phyloP scores from a whole-genome alignment of 2,888 invertebrate genomes.

The Slavum lentiscoides region DNA sequence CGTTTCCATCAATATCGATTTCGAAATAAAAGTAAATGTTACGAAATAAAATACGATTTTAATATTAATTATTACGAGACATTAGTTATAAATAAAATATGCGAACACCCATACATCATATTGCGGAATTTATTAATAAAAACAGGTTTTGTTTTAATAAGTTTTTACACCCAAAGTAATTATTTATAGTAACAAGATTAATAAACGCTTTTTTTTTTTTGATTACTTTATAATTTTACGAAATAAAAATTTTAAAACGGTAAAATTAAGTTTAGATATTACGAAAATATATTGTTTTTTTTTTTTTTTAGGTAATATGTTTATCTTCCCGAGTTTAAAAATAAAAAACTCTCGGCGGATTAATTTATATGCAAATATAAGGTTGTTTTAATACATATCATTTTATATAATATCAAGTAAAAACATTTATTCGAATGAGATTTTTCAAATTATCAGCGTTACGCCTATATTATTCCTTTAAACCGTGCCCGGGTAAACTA shows the following conservation, averaged over 20 bases:
- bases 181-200: too few species aligned
- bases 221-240: too few species aligned
- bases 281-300: background rate
- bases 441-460: background rate
- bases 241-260: background rate
- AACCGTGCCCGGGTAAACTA: background rate
- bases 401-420: background rate
- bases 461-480: background rate
- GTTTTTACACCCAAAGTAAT: too few species aligned
- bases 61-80: too few species aligned
- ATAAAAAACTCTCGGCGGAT: background rate
- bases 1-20: too few species aligned
- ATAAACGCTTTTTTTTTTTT: too few species aligned
- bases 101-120: too few species aligned
- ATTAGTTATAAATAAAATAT: too few species aligned
- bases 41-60: too few species aligned
- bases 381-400: background rate
- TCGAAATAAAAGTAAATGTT: too few species aligned
- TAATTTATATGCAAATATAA: background rate
- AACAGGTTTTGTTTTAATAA: too few species aligned
- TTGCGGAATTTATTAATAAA: too few species aligned
- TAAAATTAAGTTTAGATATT: background rate
- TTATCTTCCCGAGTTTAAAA: background rate
- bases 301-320: background rate
- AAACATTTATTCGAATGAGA: background rate